A percentile compares a stretch with the other conserved stretches of the same genome.
Evolutionary conservation across 2,113 vertebrate genomes (phyloP).

Genomic region (Lepus europaeus): DNA sequence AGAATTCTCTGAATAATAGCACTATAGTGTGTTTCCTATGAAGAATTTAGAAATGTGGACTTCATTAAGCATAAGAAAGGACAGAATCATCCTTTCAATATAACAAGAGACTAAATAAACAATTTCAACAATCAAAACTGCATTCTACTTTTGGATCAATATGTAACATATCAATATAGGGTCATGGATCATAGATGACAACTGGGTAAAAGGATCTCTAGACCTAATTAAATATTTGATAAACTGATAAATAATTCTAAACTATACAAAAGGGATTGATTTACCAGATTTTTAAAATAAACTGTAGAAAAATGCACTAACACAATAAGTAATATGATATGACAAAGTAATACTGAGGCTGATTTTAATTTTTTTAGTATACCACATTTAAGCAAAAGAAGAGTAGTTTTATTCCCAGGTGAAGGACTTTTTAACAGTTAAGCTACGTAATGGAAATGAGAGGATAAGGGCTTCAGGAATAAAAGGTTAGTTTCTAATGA

Average conservation of each 20-base stretch:
- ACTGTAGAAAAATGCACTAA: background rate
- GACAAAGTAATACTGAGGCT: background rate
- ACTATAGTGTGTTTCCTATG: constrained; percentile 17
- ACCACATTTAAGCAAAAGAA: background rate
- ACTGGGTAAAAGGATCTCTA: background rate
- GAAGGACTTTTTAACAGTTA: background rate
- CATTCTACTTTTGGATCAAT: constrained; percentile 50
- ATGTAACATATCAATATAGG: constrained; percentile 43
- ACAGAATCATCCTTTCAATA: constrained; percentile 50
- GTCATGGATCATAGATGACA: background rate
- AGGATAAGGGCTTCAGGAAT: background rate
- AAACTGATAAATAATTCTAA: constrained; percentile 15
- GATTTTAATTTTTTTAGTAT: background rate
- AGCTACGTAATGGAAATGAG: background rate
- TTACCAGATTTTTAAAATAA: background rate
- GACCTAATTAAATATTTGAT: background rate
- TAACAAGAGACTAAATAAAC: constrained; percentile 64
- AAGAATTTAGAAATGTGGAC: constrained; percentile 50
- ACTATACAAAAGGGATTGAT: background rate
- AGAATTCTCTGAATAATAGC: constrained; percentile 51
- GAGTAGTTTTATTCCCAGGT: background rate
- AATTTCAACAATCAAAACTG: constrained; percentile 51
- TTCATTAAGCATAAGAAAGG: constrained; percentile 51
- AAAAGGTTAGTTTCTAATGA: background rate
- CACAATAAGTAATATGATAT: background rate